Conservation (phyloP, 2,797 vertebrate genomes). For the Lacerta agilis region DNA sequence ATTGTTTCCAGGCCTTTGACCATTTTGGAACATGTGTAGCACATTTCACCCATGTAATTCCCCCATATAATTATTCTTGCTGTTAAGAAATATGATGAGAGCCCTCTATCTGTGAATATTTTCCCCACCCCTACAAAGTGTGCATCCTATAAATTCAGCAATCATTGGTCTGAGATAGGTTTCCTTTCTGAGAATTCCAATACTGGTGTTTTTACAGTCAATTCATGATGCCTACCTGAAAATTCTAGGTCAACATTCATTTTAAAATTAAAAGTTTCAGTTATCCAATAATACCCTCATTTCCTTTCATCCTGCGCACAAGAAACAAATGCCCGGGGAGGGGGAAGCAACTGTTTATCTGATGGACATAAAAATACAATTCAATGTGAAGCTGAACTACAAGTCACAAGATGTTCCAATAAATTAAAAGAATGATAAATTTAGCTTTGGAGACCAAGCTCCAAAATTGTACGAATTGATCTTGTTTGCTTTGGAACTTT, state of each 20-base stretch:
- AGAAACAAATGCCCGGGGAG: no score
- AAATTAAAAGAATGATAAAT: no score
- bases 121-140: background rate
- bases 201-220: background rate
- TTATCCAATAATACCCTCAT: no score
- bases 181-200: background rate
- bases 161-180: background rate
- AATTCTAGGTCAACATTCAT: no score
- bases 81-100: background rate
- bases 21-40: background rate
- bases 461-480: background rate
- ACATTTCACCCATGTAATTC: background rate
- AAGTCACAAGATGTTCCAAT: no score
- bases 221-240: no score
- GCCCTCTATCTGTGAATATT: background rate
- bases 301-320: no score
- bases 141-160: background rate
- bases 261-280: no score
- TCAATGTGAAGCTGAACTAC: no score
- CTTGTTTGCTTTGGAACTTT: background rate
- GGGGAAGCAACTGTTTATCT: no score
- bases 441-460: background rate
- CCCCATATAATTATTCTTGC: background rate
- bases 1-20: no score
- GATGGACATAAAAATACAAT: no score